Evolutionary conservation across 2,888 invertebrate species (phyloP).

Genomic region (Diloba caeruleocephala): DNA sequence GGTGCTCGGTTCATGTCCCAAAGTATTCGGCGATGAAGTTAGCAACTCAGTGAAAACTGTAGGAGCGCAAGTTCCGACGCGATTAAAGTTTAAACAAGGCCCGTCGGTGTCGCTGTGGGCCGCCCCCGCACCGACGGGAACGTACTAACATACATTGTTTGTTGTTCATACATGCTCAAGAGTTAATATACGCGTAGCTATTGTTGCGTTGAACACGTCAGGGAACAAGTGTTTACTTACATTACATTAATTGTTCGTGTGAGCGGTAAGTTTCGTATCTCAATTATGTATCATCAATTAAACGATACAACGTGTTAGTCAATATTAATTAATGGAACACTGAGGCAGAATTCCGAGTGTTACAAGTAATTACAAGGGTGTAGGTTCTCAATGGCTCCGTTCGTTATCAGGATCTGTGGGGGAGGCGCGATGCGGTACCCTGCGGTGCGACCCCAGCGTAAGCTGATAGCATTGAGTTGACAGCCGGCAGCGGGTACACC

Average conservation of each 20-base stretch:
- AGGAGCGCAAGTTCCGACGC: constrained; percentile 21
- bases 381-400: neutral
- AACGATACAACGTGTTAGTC: constrained; percentile 16
- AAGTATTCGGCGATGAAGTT: constrained; percentile 14
- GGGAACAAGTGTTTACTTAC: constrained; percentile 18
- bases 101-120: neutral
- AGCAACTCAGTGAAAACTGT: constrained; percentile 20
- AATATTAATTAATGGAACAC: constrained; percentile 17
- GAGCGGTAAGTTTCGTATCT: constrained; percentile 14
- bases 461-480: neutral
- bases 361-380: constrained; percentile 5
- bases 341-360: neutral
- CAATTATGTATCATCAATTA: constrained; percentile 28
- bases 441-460: neutral
- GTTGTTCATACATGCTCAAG: constrained; percentile 10
- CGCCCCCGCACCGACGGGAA: constrained; percentile 2
- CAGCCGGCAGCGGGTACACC: neutral
- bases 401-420: neutral
- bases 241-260: constrained; percentile 20
- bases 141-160: constrained; percentile 6
- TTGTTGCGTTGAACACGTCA: constrained; percentile 4
- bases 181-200: constrained; percentile 6
- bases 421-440: neutral
- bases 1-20: constrained; percentile 1
- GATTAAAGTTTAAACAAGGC: constrained; percentile 33